Evolutionary conservation across 2,113 vertebrate species (phyloP).

Genomic region (Nycticorax nycticorax): DNA sequence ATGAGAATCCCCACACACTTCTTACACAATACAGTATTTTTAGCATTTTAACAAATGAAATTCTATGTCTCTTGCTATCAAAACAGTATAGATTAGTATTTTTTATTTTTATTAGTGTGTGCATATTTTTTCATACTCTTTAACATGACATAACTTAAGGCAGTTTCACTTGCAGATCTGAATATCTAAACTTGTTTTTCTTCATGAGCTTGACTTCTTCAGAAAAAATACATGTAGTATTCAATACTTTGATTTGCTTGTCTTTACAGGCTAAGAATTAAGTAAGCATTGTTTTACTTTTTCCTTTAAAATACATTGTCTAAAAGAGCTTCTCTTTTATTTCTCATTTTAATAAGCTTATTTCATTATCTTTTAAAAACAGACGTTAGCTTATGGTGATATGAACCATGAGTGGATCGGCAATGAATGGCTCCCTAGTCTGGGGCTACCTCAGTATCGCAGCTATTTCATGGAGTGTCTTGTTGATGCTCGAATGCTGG

Average conservation of each 20-base stretch:
- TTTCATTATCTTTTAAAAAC: background rate
- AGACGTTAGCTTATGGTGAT: conserved; percentile 96
- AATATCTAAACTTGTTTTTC: background rate
- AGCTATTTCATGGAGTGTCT: conserved; percentile 99
- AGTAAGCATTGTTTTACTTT: background rate
- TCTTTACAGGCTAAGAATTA: background rate
- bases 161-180: background rate
- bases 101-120: background rate
- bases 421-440: conserved; percentile 94
- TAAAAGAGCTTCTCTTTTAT: background rate
- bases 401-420: conserved; percentile 99
- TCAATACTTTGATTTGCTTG: background rate
- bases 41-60: background rate
- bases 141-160: background rate
- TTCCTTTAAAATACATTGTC: background rate
- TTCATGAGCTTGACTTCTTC: background rate
- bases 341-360: background rate
- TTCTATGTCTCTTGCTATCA: background rate
- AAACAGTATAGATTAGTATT: background rate
- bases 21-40: background rate
- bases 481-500: conserved; percentile 97
- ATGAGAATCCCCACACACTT: background rate
- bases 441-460: conserved; percentile 95
- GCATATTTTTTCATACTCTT: background rate
- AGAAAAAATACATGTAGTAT: background rate